A percentile compares a stretch with the other conserved stretches of the same genome.
These are phyloP conservation scores for Papilio aristodemus DNA, from an alignment of 1,140 invertebrate species.

Conservation along the genomic window DNA sequence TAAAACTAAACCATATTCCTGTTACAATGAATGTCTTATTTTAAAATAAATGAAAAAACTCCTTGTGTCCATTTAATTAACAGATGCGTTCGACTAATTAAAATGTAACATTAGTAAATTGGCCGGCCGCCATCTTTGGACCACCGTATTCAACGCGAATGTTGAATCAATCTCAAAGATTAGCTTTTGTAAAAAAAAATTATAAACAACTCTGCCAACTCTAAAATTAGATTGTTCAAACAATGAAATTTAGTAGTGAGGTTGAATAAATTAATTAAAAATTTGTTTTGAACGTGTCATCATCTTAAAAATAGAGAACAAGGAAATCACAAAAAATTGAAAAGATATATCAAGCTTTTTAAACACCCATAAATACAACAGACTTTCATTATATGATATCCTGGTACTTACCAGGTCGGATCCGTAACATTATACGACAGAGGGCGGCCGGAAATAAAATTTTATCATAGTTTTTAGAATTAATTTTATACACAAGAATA, in stretches of 20 bases:
- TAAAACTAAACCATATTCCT: too few species aligned
- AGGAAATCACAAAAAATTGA: too few species aligned
- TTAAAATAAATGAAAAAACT: background rate
- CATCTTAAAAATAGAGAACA: too few species aligned
- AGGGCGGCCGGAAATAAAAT: too few species aligned
- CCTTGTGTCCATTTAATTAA: background rate
- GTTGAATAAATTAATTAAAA: background rate
- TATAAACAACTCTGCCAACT: conserved; percentile 10
- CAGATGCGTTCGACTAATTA: background rate
- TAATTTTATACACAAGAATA: background rate
- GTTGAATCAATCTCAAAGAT: background rate
- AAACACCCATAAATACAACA: too few species aligned
- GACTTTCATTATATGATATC: too few species aligned
- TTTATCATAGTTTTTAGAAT: too few species aligned
- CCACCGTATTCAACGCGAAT: background rate
- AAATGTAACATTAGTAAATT: conserved; percentile 24
- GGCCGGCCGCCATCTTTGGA: conserved; percentile 11
- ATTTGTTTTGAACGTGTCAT: background rate
- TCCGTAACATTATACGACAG: too few species aligned
- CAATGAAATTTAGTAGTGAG: background rate
- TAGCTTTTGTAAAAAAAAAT: background rate
- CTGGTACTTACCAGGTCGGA: too few species aligned
- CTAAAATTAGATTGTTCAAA: background rate
- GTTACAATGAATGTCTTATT: too few species aligned
- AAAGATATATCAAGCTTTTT: too few species aligned